Percentiles rank a stretch among this genome's conserved stretches.
These are phyloP conservation scores for Empidonax traillii DNA, from an alignment of 2,113 vertebrate genomes.

Conservation along the genomic window DNA sequence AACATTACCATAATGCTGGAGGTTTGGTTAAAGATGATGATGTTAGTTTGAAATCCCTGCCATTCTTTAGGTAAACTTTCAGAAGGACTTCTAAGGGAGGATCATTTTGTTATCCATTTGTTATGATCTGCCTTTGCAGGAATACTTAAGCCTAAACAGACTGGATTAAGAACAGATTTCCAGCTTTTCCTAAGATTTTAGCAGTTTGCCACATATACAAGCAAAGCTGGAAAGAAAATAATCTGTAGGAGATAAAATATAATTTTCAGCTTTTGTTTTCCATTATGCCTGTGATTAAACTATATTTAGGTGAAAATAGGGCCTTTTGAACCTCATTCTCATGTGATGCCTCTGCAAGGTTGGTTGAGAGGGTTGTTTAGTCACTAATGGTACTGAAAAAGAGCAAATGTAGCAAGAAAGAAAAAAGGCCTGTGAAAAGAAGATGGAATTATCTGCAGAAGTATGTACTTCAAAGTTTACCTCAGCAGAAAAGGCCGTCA, in stretches of 20 bases:
- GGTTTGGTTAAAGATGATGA: not conserved
- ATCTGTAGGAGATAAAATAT: not conserved
- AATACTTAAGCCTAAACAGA: not conserved
- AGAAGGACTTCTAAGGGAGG: not conserved
- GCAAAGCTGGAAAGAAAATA: not conserved
- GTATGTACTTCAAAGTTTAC: not conserved
- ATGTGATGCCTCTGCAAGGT: not conserved
- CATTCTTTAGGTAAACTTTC: not conserved
- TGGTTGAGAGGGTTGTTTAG: not conserved
- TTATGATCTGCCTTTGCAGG: not conserved
- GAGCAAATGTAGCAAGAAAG: not conserved
- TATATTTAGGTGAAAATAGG: not conserved
- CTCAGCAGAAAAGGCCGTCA: not conserved
- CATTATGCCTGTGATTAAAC: not conserved
- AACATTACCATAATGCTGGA: not conserved
- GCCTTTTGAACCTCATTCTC: not conserved
- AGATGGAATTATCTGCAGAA: not conserved
- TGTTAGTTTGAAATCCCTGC: not conserved
- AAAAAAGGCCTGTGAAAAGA: not conserved
- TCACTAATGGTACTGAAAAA: not conserved
- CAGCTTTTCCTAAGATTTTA: not conserved
- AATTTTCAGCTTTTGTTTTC: not conserved
- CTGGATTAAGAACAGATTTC: not conserved
- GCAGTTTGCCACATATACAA: not conserved
- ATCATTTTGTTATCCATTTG: not conserved